Base-by-base conservation (phyloP, 2,888 invertebrate genomes). In the Tiliacea aurago region DNA sequence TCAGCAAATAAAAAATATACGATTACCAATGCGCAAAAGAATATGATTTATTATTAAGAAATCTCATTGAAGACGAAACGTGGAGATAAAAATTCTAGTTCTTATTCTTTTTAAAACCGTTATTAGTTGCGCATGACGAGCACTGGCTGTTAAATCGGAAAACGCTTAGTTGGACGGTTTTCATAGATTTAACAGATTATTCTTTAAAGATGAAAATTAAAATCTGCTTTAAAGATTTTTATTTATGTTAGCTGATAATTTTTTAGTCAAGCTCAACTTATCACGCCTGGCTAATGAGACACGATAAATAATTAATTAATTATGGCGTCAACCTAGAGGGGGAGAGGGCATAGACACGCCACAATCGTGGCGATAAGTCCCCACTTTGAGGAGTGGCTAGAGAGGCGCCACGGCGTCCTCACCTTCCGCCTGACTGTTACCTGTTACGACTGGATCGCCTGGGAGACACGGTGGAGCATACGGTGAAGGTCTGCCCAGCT, bases 101-200 rank as follows among this genome's bases (percentile, higher is more conserved):
- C 62, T 20, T 58, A 69, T 70, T 78, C 59, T 45, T 79, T 68
- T 80, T 67, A 68, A 61, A 58, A 78, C 53, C 10, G 83, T 78
- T 78, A 79, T 79, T 80, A 81, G 84, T 72, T 63, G 70, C 59
- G 59, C 65, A 65, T 83, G 73, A 84, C 81, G 55, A 63, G 59
- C 81, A 37, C 49, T 68, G 47, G 28, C 41, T 65, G 33, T 68
- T 69, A 59, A 66, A 73, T 79, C 69, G 64, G 67, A 73, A 68
- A 84, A 68, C 70, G 84, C 59, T 82, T 68, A 81, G 64, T 28
- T 47, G 18, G 68, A 59, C 53, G 53, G 4, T 71, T 62, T 74
- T 63, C 51, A 55, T 47, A 61, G 76, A 71, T 62, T 23, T 43
- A 41, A 63, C 59, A 68, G 70, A 68, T 75, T 58, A 66, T 62